Base-by-base conservation (phyloP, 2,113 vertebrate genomes). In the Sinocyclocheilus grahami region DNA sequence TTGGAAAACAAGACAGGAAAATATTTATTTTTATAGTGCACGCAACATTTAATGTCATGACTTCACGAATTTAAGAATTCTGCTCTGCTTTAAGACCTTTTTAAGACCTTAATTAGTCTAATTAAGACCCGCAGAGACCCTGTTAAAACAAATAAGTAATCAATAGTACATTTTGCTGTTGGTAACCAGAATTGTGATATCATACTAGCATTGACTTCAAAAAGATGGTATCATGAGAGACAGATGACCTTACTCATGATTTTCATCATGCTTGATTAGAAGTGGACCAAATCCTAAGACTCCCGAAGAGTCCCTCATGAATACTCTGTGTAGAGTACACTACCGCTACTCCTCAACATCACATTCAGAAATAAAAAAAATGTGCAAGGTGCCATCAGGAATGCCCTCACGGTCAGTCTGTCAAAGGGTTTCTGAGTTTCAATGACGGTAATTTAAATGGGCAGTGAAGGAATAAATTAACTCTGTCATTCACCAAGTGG, bases 381-480 rank as follows among this genome's bases (percentile, higher is more conserved):
- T 55, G 24, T 82, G 33, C 14, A 60, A 18, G 1, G 14, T 65
- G 79, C 67, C 22, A 83, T 78, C 53, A 86, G 8, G 22, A 30
- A 60, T 55, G 39, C 33, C 65, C 60, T 62, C 84, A 76, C 72
- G 22, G 75, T 78, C 65, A 65, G 74, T 48, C 8, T 9, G 48
- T 71, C 76, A 83, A 71, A 69, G 22, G 20, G 58, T 75, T 84
- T 72, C 8, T 51, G 42, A 12, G 46, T 33, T 60, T 80, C 48
- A 80, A 78, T 65, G 71, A 86, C 11, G 33, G 65, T 83, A 86
- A 88, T 88, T 76, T 79, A 80, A 65, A 67, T 46, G n/a, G 77
- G 30, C 58, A 83, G 84, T 12, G 79, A 83, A 72, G 76, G 75
- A 60, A 78, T 71, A 76, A 83, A 80, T 67, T 58, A 80, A 83